Conservation (phyloP, 2,797 vertebrate genomes). For the Danio albolineatus region DNA sequence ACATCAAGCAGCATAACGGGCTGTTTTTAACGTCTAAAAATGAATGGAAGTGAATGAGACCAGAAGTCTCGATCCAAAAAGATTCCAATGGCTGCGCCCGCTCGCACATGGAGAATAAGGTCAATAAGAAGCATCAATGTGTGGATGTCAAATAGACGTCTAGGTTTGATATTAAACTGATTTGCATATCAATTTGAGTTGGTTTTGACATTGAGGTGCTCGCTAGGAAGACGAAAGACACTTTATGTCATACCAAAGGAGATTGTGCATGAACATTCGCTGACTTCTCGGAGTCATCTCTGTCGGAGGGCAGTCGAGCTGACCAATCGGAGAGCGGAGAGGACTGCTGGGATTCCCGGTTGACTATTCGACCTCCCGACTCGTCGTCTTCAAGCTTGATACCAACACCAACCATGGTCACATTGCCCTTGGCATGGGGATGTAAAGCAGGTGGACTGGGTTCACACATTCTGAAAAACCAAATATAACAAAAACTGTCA, state of each 20-base stretch:
- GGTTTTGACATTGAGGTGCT: too few relatives aligned
- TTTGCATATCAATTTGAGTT: too few relatives aligned
- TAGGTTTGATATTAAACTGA: too few relatives aligned
- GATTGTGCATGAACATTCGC: constrained; percentile 73
- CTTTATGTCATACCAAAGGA: constrained; percentile 70
- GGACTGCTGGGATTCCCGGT: constrained; percentile 61
- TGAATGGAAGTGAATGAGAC: too few relatives aligned
- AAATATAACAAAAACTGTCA: neutral
- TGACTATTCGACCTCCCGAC: constrained; percentile 44
- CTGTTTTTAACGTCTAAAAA: too few relatives aligned
- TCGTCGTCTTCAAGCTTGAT: constrained; percentile 89
- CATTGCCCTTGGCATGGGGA: constrained; percentile 82
- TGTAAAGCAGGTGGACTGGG: constrained; percentile 84
- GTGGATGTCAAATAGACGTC: too few relatives aligned
- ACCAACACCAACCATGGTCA: constrained; percentile 87
- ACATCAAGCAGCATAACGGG: too few relatives aligned
- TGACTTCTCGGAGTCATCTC: constrained; percentile 67
- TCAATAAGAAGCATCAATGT: too few relatives aligned
- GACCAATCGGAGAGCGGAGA: constrained; percentile 74
- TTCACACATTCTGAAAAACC: constrained; percentile 88
- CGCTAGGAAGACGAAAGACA: neutral
- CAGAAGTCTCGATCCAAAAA: too few relatives aligned
- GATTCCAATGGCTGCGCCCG: too few relatives aligned
- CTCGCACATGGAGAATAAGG: too few relatives aligned
- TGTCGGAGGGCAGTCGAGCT: constrained; percentile 69